A percentile compares a stretch with the other conserved stretches of the same genome.
These are phyloP conservation scores for Anhinga rufa DNA, from an alignment of 2,113 vertebrate genomes.

Conservation along the genomic window DNA sequence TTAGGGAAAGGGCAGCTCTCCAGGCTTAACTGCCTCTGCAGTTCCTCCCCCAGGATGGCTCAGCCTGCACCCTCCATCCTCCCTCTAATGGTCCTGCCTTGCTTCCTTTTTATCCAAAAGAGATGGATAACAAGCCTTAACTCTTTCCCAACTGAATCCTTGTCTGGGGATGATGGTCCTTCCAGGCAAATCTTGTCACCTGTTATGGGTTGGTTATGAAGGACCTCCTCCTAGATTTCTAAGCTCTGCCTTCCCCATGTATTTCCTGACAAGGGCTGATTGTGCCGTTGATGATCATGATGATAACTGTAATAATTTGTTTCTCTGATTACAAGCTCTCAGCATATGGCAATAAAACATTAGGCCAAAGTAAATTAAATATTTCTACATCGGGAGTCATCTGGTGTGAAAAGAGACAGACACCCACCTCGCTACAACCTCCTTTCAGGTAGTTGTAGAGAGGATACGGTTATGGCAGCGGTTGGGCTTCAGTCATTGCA, in stretches of 20 bases:
- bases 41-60: not conserved
- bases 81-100: not conserved
- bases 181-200: not conserved
- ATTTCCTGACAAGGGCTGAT: not conserved
- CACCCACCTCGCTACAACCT: not conserved
- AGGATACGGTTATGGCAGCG: not conserved
- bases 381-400: not conserved
- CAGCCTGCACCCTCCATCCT: not conserved
- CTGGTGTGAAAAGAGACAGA: not conserved
- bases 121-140: not conserved
- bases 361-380: not conserved
- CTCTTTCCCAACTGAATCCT: not conserved
- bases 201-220: not conserved
- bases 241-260: not conserved
- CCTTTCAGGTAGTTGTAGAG: not conserved
- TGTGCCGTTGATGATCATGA: not conserved
- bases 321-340: not conserved
- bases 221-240: not conserved
- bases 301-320: not conserved
- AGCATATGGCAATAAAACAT: not conserved
- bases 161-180: too few species aligned
- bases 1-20: not conserved
- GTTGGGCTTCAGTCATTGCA: not conserved
- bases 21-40: not conserved
- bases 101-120: not conserved